Conservation (phyloP, 2,113 vertebrate species). For the Pachypanchax playfairii region DNA sequence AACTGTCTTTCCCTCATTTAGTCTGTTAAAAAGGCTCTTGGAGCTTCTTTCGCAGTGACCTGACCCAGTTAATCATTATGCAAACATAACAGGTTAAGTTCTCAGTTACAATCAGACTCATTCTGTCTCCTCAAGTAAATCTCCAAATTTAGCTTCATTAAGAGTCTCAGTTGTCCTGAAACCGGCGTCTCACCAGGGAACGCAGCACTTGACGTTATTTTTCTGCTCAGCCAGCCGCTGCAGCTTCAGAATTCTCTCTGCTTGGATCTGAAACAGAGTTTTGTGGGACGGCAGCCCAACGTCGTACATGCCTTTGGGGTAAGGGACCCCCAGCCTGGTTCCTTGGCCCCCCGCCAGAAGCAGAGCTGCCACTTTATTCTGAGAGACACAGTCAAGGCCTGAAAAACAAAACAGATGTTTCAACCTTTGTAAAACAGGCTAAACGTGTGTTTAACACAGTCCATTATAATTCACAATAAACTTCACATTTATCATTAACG, state of each 20-base stretch:
- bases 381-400: conserved; percentile 86
- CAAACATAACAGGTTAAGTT: conserved; percentile 1
- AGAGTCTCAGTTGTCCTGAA: background rate
- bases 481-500: background rate
- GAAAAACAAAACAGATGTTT: conserved; percentile 8
- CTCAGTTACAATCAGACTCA: background rate
- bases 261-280: conserved; percentile 98
- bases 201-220: conserved; percentile 80
- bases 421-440: no score
- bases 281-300: conserved; percentile 93
- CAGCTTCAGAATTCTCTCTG: conserved; percentile 90
- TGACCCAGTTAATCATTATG: conserved; percentile 21
- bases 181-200: conserved; percentile 87
- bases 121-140: conserved; percentile 4
- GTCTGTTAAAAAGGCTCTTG: background rate
- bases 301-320: conserved; percentile 97
- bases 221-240: conserved; percentile 86
- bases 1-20: background rate
- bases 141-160: background rate
- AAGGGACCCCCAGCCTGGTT: conserved; percentile 90
- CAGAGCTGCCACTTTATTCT: conserved; percentile 88
- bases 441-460: conserved; percentile 2
- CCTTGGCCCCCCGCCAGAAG: conserved; percentile 95
- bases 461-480: conserved; percentile 3
- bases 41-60: no score